Evolutionary conservation across 2,113 vertebrate genomes (phyloP), one percentile per base, ranked within the genome.

Genomic region (Paramormyrops kingsleyae): DNA sequence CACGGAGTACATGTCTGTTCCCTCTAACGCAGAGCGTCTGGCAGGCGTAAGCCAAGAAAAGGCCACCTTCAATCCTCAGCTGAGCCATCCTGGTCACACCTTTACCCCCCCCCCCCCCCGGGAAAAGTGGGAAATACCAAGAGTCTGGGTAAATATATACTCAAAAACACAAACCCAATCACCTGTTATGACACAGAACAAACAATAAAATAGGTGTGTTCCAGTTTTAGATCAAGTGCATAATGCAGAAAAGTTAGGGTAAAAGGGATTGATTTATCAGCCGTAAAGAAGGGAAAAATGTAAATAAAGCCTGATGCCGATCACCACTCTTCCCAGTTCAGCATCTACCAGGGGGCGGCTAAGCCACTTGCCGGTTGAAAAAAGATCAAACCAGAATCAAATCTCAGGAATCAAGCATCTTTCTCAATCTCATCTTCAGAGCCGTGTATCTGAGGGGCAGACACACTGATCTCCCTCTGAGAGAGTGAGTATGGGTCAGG

Each of bases 1-100:
- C 44, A 17, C 89, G 47, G 85, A 39, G 39, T 88, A 87, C 74
- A 56, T 83, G 66, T 89, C 88, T 80, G 27, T 53, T 47, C 88
- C 70, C 74, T 27, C 35, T 83, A 31, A 53, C 66, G 39, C 87
- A 87, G 59, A 74, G 87, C 6, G 59, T 24, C 42, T 31, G 87
- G 62, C 52, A 31, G 80, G 52, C 10, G 35, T 5, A 7, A 39
- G 77, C 49, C 35, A 56, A 85, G 70, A n/a, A 42, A 52, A 17
- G 70, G 49, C 44, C 88, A 39, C 66, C 35, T 83, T 70, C 31
- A 13, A 50, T 21, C 52, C 88, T 49, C 21, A 47, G 46, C 21
- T 31, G 19, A 53, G 39, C 50, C 31, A 21, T 89, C 52, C 80
- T 47, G 24, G 21, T 74, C 87, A 46, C 62, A 49, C 42, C 87